Base-by-base conservation (phyloP, 1,140 invertebrate species). In the Rhopalosiphum maidis region DNA sequence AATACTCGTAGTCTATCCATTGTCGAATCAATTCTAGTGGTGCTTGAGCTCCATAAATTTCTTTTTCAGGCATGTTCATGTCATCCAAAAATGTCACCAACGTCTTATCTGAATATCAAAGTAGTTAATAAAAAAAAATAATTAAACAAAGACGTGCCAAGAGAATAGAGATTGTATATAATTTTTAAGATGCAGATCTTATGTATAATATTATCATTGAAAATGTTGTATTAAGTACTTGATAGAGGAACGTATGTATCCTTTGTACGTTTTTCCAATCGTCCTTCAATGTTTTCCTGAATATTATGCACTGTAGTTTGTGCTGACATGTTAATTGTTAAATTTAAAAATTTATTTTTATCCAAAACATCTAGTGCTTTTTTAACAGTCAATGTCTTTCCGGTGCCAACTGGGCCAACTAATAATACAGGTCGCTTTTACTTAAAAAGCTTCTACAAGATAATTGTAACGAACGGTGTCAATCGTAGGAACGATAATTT, bases 221-320 rank as follows among this genome's bases (percentile, higher is more conserved):
- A 23, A 21, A 25, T 30, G 30, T 60, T n/a, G n/a, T n/a, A n/a
- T n/a, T 23, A 23, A 2, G 96, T 95, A 94, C 97, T 97, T 95
- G 98, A 97, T 86, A 98, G 77, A 3, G 91, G 91, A 11, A 83
- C 82, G 35, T 55, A 93, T 0, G 55, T 37, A 11, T 93, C 82
- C 96, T 99, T 99, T 93, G 98, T 96, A 93, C 98, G 96, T 95
- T 98, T 99, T 95, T 99, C 98, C 93, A 99, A 95, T 95, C 99
- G 99, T 25, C 97, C 97, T 98, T 99, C 99, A 25, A 93, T 97
- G n/a, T 97, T 97, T 93, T 97, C 97, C 95, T 97, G 97, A 0
- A 97, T 95, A 91, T 97, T 97, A 85, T 96, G 96, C 0, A 97
- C 97, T 4, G 97, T 96, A 0, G 98, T 98, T 96, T 98, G 97